Conservation (phyloP, 2,113 vertebrate genomes). For the Rhynchomys soricoides region DNA sequence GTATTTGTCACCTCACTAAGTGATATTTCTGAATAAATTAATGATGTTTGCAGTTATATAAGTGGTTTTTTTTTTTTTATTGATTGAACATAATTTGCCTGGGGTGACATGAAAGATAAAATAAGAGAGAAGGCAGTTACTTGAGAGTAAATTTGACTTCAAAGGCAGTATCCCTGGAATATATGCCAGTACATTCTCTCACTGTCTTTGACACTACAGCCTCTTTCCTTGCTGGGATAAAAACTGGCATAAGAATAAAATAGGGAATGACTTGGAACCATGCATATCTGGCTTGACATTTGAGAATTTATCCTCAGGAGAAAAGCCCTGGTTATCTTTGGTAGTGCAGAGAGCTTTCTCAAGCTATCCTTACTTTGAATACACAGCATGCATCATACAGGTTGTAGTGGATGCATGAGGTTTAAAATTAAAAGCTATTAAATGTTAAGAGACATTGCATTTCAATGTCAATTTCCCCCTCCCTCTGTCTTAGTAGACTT, state of each 20-base stretch:
- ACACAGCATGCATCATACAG: background rate
- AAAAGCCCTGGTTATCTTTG: slow-evolving; percentile 30
- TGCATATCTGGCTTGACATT: slow-evolving; percentile 34
- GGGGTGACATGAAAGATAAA: background rate
- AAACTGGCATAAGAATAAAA: slow-evolving; percentile 36
- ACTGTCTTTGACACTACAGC: background rate
- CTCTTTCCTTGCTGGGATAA: background rate
- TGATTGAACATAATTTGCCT: slow-evolving; percentile 18
- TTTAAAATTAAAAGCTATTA: background rate
- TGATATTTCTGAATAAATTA: slow-evolving; percentile 24
- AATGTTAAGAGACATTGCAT: background rate
- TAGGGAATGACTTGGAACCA: slow-evolving; percentile 3
- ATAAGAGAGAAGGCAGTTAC: background rate
- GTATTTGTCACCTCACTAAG: background rate
- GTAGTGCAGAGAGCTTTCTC: slow-evolving; percentile 10
- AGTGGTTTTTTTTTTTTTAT: background rate
- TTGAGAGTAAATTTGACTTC: slow-evolving; percentile 13
- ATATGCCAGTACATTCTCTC: background rate
- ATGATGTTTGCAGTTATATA: background rate
- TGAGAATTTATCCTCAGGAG: slow-evolving; percentile 1
- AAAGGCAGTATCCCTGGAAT: background rate
- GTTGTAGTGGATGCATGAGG: background rate
- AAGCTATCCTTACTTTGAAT: slow-evolving; percentile 14
- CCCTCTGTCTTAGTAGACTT: background rate
- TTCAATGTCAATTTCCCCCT: background rate